Base-by-base conservation (phyloP, 2,888 invertebrate genomes). In the Malthinus seriepunctatus region DNA sequence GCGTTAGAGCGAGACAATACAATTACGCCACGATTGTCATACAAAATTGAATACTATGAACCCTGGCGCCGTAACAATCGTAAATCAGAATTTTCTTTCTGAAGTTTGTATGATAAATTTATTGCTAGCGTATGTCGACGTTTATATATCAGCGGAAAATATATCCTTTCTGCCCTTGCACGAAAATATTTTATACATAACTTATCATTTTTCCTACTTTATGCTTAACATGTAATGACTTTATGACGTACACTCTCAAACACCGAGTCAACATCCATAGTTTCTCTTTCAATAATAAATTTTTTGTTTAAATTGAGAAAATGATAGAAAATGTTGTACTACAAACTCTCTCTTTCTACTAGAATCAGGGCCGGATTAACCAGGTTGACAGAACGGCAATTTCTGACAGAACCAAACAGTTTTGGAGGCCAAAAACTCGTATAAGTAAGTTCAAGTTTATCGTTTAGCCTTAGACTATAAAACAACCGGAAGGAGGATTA, bases 11-110 rank as follows among this genome's bases (percentile, higher is more conserved):
- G 48, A 58, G 53, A 58, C 60, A 55, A 60, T 51, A 32, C 48
- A 60, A 60, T 60, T 60, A 55, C 55, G 49, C 49, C 14, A 32
- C 45, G 37, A 54, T 51, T 51, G 54, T 54, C 51, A 48, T 51
- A 38, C 48, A n/a, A 39, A 59, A 59, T 60, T 60, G 60, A 60
- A 55, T 60, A 35, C 32, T 34, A 51, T 55, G 55, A 55, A 47
- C 51, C 37, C 60, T 53, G 60, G 56, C 60, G 56, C 56, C 56
- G 51, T 50, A 58, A 51, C 64, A 56, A 53, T 54, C 64, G 62
- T 64, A 64, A 63, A 64, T 64, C 64, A 64, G 58, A 62, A 61
- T 64, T 64, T 60, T 60, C 54, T 60, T 64, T 60, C 62, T 60
- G 56, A 60, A 63, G 60, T 57, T 57, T 54, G 58, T 52, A 54